Percentiles rank a stretch among this genome's conserved stretches.
These are phyloP conservation scores for Anthopleura xanthogrammica DNA, from an alignment of 92 coral and sea anemone genomes.

Conservation along the genomic window DNA sequence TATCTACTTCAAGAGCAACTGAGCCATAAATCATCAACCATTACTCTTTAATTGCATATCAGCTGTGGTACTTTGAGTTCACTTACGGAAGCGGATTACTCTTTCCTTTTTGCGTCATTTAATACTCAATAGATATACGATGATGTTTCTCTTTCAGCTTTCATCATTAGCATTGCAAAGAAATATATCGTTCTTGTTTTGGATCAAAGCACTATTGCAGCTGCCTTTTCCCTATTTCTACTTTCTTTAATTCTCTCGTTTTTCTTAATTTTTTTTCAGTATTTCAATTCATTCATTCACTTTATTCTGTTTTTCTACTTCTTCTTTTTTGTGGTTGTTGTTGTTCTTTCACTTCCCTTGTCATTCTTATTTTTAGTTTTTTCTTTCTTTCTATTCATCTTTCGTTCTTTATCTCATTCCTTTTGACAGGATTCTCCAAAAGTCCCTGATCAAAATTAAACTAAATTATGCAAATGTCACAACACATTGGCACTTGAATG, in stretches of 20 bases:
- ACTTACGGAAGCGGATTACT: neutral
- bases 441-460: too few relatives aligned
- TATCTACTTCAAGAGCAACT: neutral
- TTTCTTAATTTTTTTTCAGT: neutral
- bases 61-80: neutral
- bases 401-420: too few relatives aligned
- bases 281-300: neutral
- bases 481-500: too few relatives aligned
- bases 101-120: neutral
- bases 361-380: too few relatives aligned
- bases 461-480: too few relatives aligned
- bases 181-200: too few relatives aligned
- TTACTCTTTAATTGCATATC: neutral
- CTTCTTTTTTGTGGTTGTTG: neutral
- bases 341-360: too few relatives aligned
- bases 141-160: too few relatives aligned
- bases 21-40: neutral
- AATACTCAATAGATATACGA: too few relatives aligned
- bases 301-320: neutral
- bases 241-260: neutral
- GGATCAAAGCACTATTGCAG: neutral
- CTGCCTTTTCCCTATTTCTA: neutral
- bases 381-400: neutral
- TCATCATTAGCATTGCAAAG: too few relatives aligned
- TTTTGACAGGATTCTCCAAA: too few relatives aligned